Evolutionary conservation across 2,113 vertebrate species (phyloP).

Genomic region (Lophotis ruficrista): DNA sequence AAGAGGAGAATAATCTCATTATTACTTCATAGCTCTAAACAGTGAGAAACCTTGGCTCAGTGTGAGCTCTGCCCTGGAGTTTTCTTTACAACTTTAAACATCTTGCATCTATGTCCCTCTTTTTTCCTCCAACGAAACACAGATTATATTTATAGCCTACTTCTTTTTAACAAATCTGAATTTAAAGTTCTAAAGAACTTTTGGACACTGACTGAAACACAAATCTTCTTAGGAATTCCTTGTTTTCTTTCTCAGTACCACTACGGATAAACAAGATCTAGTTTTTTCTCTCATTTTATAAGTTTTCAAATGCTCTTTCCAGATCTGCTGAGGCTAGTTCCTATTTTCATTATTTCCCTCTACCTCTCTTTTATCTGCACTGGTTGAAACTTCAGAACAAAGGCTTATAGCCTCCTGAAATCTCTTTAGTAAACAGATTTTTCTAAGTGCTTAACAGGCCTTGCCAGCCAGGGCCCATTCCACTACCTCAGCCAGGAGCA

Average conservation of each 20-base stretch:
- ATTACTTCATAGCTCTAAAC: neutral
- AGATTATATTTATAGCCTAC: neutral
- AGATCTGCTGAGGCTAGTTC: neutral
- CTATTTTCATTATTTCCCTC: neutral
- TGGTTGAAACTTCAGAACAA: neutral
- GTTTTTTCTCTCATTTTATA: neutral
- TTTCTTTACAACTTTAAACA: neutral
- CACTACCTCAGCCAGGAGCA: neutral
- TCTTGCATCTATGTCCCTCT: neutral
- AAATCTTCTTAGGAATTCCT: neutral
- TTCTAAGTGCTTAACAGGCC: neutral
- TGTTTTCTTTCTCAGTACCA: neutral
- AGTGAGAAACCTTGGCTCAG: neutral
- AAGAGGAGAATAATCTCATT: neutral
- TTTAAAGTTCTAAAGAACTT: neutral
- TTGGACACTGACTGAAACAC: neutral
- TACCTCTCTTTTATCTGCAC: neutral
- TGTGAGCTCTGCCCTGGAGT: neutral
- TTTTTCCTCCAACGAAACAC: neutral
- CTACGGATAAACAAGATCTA: neutral
- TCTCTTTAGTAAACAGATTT: neutral
- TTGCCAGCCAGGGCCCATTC: neutral
- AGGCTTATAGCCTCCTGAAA: neutral
- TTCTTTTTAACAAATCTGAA: neutral
- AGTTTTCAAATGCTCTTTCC: neutral